Evolutionary conservation across 2,113 vertebrate genomes (phyloP).

Genomic region (Sander vitreus): DNA sequence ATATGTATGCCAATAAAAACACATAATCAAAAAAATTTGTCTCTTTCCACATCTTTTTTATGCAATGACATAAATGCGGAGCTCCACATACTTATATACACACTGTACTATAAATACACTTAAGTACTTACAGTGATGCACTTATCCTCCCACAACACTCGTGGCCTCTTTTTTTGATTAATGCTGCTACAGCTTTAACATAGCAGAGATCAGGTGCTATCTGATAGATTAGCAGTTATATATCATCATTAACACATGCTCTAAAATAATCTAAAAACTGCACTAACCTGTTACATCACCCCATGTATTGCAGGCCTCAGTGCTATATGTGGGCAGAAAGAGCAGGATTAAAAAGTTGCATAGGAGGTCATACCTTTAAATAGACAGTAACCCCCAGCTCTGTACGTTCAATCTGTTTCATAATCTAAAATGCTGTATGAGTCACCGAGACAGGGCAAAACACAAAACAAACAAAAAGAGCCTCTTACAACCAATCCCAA

Average conservation of each 20-base stretch:
- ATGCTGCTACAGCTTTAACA: slow-evolving; percentile 34
- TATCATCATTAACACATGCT: slow-evolving; percentile 56
- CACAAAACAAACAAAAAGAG: slow-evolving; percentile 28
- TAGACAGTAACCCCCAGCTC: slow-evolving; percentile 62
- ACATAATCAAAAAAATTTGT: slow-evolving; percentile 16
- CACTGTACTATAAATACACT: slow-evolving; percentile 25
- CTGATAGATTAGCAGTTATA: slow-evolving; percentile 52
- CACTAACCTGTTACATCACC: slow-evolving; percentile 73
- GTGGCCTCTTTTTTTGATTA: slow-evolving; percentile 43
- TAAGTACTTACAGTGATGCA: slow-evolving; percentile 19
- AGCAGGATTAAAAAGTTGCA: slow-evolving; percentile 78
- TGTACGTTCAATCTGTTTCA: slow-evolving; percentile 72
- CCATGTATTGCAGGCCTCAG: slow-evolving; percentile 29
- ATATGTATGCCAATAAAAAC: slow-evolving; percentile 71
- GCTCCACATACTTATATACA: not conserved
- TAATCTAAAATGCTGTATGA: slow-evolving; percentile 71
- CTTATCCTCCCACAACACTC: slow-evolving; percentile 29
- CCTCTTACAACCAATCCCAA: slow-evolving; percentile 3
- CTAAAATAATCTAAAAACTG: slow-evolving; percentile 16
- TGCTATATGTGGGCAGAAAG: slow-evolving; percentile 59
- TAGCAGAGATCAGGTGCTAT: slow-evolving; percentile 43
- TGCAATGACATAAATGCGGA: not conserved
- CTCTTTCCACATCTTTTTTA: slow-evolving; percentile 9
- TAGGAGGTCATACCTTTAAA: slow-evolving; percentile 76
- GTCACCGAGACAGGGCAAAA: slow-evolving; percentile 54